A percentile compares a stretch with the other conserved stretches of the same genome.
These are phyloP conservation scores for Actinia equina DNA, from an alignment of 64 coral and sea anemone genomes.

Conservation along the genomic window DNA sequence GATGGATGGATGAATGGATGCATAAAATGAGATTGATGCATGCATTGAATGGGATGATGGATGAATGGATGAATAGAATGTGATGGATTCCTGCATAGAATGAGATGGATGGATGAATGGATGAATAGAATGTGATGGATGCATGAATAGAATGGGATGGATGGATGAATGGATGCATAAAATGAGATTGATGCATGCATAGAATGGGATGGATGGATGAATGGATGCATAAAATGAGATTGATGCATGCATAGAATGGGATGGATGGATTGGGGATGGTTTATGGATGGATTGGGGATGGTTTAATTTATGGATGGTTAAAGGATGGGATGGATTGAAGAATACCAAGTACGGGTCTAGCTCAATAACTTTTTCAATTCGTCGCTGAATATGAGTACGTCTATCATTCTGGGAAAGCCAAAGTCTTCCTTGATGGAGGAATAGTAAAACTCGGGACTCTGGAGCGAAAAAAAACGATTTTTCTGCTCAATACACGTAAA, in stretches of 20 bases:
- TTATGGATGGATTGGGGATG: background rate
- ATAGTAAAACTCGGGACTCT: constrained; percentile 90
- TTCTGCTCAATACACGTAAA: no score
- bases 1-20: background rate
- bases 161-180: background rate
- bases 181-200: no score
- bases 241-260: background rate
- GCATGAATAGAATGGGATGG: background rate
- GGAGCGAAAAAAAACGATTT: background rate
- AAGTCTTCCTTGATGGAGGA: constrained; percentile 52
- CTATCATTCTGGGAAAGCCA: constrained; percentile 16
- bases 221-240: background rate
- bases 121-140: no score
- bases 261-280: background rate
- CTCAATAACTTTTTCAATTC: constrained; percentile 57
- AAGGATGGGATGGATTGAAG: background rate
- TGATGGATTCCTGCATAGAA: no score
- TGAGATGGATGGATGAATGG: background rate
- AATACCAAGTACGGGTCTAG: background rate
- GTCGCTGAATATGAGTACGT: constrained; percentile 56
- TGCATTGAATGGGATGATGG: background rate
- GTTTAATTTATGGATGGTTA: no score
- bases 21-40: background rate
- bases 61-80: background rate
- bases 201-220: background rate